A percentile compares a stretch with the other conserved stretches of the same genome.
phyloP scores from a whole-genome alignment of 2,113 vertebrate species.

The Mirza zaza region DNA sequence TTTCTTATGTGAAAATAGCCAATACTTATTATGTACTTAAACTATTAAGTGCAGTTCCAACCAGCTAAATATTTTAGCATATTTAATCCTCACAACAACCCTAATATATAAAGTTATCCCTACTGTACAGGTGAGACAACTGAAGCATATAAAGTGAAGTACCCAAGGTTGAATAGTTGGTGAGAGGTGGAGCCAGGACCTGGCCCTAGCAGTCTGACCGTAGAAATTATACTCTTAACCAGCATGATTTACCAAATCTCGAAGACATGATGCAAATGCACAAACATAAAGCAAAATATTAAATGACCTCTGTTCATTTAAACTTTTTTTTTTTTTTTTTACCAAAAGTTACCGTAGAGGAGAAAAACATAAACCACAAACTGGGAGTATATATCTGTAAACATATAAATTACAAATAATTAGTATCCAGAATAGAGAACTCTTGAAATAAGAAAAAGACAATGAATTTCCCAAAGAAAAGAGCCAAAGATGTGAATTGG shows the following conservation, averaged over 20 bases:
- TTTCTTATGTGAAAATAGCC: neutral
- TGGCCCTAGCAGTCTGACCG: neutral
- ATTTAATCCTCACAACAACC: neutral
- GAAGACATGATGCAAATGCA: neutral
- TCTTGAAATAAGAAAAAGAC: neutral
- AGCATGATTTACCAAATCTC: neutral
- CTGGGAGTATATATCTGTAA: neutral
- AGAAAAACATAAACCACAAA: neutral
- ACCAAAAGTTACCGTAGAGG: neutral
- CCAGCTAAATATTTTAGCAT: neutral
- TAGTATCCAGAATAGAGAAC: neutral
- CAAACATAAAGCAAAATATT: neutral
- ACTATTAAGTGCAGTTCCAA: neutral
- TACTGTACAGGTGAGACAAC: neutral
- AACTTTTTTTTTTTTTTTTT: neutral
- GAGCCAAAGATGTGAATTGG: neutral
- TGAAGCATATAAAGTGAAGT: neutral
- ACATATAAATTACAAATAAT: neutral
- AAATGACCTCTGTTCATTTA: neutral
- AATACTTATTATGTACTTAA: conserved; percentile 24
- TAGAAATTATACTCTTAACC: neutral
- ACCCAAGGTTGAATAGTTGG: neutral
- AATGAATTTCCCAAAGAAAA: neutral
- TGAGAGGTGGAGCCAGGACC: neutral
- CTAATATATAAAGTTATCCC: neutral